These are phyloP conservation scores for Ectemnius continuus DNA, from an alignment of 2,888 invertebrate species.

Conservation along the genomic window DNA sequence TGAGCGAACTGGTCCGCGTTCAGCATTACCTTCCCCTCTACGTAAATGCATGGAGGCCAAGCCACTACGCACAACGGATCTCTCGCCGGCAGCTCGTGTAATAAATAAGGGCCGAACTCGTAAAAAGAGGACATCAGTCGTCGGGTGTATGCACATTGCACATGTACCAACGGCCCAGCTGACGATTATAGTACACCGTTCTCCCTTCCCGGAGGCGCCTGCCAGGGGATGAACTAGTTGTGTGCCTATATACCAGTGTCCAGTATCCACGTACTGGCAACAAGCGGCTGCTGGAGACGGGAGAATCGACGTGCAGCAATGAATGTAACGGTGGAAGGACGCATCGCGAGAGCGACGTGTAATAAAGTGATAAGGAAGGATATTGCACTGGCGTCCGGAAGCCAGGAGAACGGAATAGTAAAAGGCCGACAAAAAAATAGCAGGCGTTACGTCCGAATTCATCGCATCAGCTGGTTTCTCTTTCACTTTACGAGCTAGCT, in stretches of 20 bases:
- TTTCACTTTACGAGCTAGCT: conserved; percentile 49
- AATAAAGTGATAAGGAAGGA: not conserved
- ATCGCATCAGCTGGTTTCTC: conserved; percentile 18
- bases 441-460: conserved; percentile 15
- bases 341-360: not conserved
- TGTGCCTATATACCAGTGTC: too few relatives aligned
- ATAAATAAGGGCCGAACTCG: conserved; percentile 19
- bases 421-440: conserved; percentile 11
- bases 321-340: not conserved
- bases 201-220: too few relatives aligned
- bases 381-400: not conserved
- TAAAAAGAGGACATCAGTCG: too few relatives aligned
- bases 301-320: too few relatives aligned
- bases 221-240: too few relatives aligned
- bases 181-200: too few relatives aligned
- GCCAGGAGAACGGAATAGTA: not conserved
- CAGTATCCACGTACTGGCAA: too few relatives aligned
- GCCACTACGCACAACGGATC: too few relatives aligned
- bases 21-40: conserved; percentile 15
- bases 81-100: conserved; percentile 9
- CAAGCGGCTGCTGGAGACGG: too few relatives aligned
- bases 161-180: too few relatives aligned
- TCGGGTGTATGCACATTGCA: too few relatives aligned
- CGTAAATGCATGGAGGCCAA: too few relatives aligned
- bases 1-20: conserved; percentile 9